Evolutionary conservation across 2,797 vertebrate genomes (phyloP).

Genomic region (Loris lydekkerianus): DNA sequence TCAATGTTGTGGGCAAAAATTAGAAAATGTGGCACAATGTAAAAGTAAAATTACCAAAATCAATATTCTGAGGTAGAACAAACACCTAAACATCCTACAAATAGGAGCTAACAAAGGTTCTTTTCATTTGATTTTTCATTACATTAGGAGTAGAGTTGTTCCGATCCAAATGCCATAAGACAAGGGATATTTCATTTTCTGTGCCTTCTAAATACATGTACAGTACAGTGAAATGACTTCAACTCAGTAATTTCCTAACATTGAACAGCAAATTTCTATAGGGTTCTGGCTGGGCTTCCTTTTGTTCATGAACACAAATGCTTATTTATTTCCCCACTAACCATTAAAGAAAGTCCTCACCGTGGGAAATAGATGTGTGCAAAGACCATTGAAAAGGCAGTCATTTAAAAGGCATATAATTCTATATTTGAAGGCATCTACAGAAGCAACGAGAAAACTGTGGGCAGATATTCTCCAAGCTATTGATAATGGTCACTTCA

Average conservation of each 20-base stretch:
- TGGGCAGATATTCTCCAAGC: background rate
- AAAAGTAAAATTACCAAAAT: background rate
- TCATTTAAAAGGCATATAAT: background rate
- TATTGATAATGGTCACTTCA: background rate
- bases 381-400: constrained; percentile 17
- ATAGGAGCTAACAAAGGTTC: background rate
- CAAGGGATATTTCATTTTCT: background rate
- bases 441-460: background rate
- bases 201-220: background rate
- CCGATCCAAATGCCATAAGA: background rate
- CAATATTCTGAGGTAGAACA: background rate
- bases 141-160: background rate
- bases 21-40: background rate
- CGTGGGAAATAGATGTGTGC: background rate
- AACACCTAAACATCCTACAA: background rate
- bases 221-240: background rate
- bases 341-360: constrained; percentile 11
- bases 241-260: background rate
- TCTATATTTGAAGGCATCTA: background rate
- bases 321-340: constrained; percentile 53
- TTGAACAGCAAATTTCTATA: background rate
- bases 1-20: background rate
- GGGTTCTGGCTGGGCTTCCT: background rate
- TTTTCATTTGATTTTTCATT: constrained; percentile 2
- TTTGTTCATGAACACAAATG: background rate